Base-by-base conservation (phyloP, 1,140 invertebrate genomes). In the Drosophila willistoni region DNA sequence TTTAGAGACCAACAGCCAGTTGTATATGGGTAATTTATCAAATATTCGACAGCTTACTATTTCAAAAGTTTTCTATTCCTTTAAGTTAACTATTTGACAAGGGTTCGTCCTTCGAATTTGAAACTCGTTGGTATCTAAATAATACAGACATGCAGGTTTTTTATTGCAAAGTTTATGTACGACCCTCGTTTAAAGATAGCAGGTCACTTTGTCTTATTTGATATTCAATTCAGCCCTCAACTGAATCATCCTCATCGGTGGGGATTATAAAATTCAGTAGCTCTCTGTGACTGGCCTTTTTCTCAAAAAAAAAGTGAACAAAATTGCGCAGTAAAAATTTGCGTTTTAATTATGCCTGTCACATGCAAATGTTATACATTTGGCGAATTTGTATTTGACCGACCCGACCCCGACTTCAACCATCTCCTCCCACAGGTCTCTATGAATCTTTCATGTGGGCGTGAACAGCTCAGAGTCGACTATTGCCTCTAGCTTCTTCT, bases 241-340 rank as follows among this genome's bases (percentile, higher is more conserved):
- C 60, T 74, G 73, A 75, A 42, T 72, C 64, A 64, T 68, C 34
- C 9, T 51, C 9, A 51, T 10, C 17, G 10, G 14, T 7, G 7
- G 17, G 44, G 44, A 51, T 51, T 51, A 22, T n/a, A n/a, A 36
- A 68, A 64, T 47, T n/a, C 79, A 79, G 83, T 77, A 86, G 79
- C 75, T 61, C 22, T 10, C 17, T 36, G 36, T 13, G 36, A 12
- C 36, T 12, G 9, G 1, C 10, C 9, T 39, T 39, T 39, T 39
- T 39, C 9, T 34, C 7, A 2, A 22, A 64, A 54, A 47, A 2
- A 22, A 64, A 54, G 42, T 55, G 55, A 19, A 14, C 13, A 68
- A 86, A 86, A 85, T 71, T 86, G 78, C 82, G 78, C 82, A 78
- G 64, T 85, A 75, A 85, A 81, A 61, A 5, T 34, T 34, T 29